Evolutionary conservation across 2,797 vertebrate species (phyloP).

Genomic region (Takifugu rubripes): DNA sequence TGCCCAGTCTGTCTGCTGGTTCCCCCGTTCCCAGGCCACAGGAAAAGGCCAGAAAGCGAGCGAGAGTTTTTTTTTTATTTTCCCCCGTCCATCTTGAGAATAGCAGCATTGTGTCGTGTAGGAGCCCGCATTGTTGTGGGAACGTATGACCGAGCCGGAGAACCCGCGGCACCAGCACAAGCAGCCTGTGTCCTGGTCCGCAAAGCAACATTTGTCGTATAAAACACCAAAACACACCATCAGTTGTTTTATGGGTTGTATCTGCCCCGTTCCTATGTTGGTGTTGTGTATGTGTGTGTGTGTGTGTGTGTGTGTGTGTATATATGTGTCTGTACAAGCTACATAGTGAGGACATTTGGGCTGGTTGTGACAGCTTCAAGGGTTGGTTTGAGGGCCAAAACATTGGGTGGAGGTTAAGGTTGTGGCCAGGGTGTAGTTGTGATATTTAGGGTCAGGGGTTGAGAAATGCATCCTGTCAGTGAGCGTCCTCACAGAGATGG

Average conservation of each 20-base stretch:
- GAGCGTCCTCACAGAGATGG: no score
- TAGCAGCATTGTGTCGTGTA: slow-evolving; percentile 71
- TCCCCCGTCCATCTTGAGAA: slow-evolving; percentile 61
- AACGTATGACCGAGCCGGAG: slow-evolving; percentile 41
- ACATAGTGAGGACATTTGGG: no score
- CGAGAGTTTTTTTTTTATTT: slow-evolving; percentile 41
- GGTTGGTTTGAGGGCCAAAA: no score
- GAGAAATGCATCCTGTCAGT: no score
- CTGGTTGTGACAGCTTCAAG: no score
- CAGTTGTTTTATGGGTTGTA: no score
- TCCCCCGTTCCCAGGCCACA: slow-evolving; percentile 58
- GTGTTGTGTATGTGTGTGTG: no score
- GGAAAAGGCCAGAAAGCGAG: slow-evolving; percentile 62
- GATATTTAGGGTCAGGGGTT: neutral
- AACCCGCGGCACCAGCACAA: slow-evolving; percentile 48
- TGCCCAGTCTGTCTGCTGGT: slow-evolving; percentile 38
- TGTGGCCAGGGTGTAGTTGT: neutral
- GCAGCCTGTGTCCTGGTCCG: slow-evolving; percentile 18
- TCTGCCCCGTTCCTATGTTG: no score
- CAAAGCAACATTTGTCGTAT: neutral
- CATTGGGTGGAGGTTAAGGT: no score
- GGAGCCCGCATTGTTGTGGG: slow-evolving; percentile 67
- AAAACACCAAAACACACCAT: no score
- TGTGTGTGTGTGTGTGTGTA: no score
- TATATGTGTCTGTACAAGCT: no score